Base-by-base conservation (phyloP, 2,113 vertebrate genomes). In the Carassius carassius region DNA sequence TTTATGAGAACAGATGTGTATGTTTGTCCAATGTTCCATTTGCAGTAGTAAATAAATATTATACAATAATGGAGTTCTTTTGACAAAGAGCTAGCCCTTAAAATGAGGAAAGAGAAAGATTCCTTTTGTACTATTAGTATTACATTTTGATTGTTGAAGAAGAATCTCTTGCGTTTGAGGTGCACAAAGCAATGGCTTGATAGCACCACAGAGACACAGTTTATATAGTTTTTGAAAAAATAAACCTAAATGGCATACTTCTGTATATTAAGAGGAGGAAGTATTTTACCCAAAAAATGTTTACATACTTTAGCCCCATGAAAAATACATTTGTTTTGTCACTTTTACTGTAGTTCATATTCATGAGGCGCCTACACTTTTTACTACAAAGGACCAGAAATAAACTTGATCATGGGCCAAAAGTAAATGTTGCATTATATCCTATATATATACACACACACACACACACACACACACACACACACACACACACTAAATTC, bases 21-120 rank as follows among this genome's bases (percentile, higher is more conserved):
- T 77, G 58, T 79, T 60, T 37, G 32, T 78, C 17, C 76, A 78
- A 9, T n/a, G 10, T 14, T 54, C 76, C 54, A 78, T 78, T 41
- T 41, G 29, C 29, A 35, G 76, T 35, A 41, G 44, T 37, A n/a
- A 32, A 32, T 78, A 41, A 78, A 60, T 78, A 60, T 37, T 78
- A n/a, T 37, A 58, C 76, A 60, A 14, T 78, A 78, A 35, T 41
- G 54, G 76, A 14, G 32, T 5, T 78, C 75, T 35, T 78, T 29
- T n/a, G n/a, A 49, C 44, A 35, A 10, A 58, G 25, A 19, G 25
- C 47, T 16, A 67, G 25, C 65, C 16, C 29, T 67, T 67, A 1
- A 35, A 67, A 67, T 67, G 16, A 8, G 12, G 51, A 80, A 29
- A 74, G 78, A 81, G 69, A 32, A 44, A 44, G 14, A 29, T 7